A percentile compares a stretch with the other conserved stretches of the same genome.
phyloP scores from a whole-genome alignment of 2,888 invertebrate species.

The Campoletis raptor region DNA sequence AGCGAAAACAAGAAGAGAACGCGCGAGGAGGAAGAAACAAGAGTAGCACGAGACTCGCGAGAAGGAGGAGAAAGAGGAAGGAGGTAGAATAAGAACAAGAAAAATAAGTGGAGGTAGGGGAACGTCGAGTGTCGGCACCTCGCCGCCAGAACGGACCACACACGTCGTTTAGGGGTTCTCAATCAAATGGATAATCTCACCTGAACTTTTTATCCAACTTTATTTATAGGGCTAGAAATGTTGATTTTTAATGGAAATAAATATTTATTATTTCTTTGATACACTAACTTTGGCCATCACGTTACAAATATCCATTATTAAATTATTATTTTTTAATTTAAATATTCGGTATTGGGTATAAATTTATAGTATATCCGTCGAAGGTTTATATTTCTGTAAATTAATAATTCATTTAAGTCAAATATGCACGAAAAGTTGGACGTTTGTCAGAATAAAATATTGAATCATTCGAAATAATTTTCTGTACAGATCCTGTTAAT shows the following conservation, averaged over 20 bases:
- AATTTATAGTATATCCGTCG: background rate
- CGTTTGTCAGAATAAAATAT: background rate
- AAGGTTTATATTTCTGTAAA: background rate
- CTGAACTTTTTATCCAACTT: constrained; percentile 18
- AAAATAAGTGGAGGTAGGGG: constrained; percentile 70
- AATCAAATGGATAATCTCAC: constrained; percentile 73
- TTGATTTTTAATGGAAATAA: background rate
- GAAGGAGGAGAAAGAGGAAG: constrained; percentile 69
- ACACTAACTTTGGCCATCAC: background rate
- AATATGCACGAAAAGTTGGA: background rate
- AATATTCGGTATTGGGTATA: background rate
- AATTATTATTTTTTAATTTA: background rate
- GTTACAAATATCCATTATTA: background rate
- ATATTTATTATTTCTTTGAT: background rate
- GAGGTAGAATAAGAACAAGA: constrained; percentile 74
- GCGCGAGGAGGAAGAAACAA: constrained; percentile 74
- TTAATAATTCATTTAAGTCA: background rate
- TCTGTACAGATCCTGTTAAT: background rate
- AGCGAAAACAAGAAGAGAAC: constrained; percentile 75
- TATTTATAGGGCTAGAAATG: background rate
- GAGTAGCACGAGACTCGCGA: constrained; percentile 71
- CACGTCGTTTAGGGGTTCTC: constrained; percentile 84
- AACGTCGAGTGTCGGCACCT: constrained; percentile 85
- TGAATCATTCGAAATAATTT: background rate
- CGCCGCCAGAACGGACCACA: constrained; percentile 84